phyloP scores from a whole-genome alignment of 2,113 vertebrate species.

The Hystrix cristata region DNA sequence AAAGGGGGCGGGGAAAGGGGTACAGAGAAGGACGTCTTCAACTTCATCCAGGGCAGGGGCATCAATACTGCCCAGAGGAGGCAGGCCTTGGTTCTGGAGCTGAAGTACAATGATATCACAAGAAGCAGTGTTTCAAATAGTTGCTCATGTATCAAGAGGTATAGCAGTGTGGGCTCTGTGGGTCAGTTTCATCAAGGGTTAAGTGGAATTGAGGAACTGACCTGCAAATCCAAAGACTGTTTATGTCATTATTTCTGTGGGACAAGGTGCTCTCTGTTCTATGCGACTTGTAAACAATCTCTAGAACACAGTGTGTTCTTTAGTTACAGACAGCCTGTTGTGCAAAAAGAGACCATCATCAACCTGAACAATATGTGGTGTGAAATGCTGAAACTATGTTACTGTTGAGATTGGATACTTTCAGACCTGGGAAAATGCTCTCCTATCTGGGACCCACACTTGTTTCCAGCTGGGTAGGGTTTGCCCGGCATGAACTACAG shows the following conservation, averaged over 20 bases:
- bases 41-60: not conserved
- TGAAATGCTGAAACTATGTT: not conserved
- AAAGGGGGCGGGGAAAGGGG: not conserved
- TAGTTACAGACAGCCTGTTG: not conserved
- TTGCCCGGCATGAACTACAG: conserved; percentile 27
- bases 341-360: not conserved
- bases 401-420: conserved; percentile 13
- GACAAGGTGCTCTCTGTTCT: not conserved
- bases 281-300: conserved; percentile 16
- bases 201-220: not conserved
- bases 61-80: not conserved
- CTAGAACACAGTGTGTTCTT: conserved; percentile 18
- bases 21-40: not conserved
- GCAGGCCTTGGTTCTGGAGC: not conserved
- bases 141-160: not conserved
- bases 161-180: not conserved
- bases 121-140: conserved; percentile 6
- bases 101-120: not conserved
- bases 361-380: not conserved
- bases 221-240: conserved; percentile 15
- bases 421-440: conserved; percentile 13
- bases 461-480: not conserved
- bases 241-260: conserved; percentile 15
- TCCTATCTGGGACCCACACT: not conserved
- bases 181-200: not conserved